Evolutionary conservation across 2,888 invertebrate genomes (phyloP).

Genomic region (Seira sanloemensis): DNA sequence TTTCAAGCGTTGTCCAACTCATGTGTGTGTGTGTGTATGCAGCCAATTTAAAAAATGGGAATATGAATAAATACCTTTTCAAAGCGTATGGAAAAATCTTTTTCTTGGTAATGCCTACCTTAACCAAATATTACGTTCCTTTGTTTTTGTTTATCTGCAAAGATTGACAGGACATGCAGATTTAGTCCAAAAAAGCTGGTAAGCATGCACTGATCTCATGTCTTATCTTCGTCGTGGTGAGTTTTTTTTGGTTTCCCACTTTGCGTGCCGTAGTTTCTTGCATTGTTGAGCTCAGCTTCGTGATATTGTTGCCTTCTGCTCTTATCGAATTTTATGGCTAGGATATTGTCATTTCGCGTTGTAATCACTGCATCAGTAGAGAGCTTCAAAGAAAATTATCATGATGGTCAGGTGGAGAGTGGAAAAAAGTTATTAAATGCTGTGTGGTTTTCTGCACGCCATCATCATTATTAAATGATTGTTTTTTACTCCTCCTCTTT

Average conservation of each 20-base stretch:
- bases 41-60: not conserved
- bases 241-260: conserved; percentile 15
- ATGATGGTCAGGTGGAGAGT: conserved; percentile 6
- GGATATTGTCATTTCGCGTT: conserved; percentile 10
- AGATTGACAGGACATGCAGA: conserved; percentile 10
- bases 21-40: not conserved
- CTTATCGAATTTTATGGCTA: not conserved
- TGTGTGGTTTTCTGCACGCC: conserved; percentile 4
- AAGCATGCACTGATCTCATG: conserved; percentile 52
- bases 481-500: conserved; percentile 7
- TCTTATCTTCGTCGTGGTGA: not conserved
- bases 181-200: conserved; percentile 7
- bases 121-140: conserved; percentile 11
- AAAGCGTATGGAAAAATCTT: not conserved
- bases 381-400: not conserved
- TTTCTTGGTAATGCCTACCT: not conserved
- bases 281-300: conserved; percentile 24
- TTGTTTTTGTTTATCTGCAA: conserved; percentile 33
- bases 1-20: conserved; percentile 5
- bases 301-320: conserved; percentile 28
- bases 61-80: not conserved
- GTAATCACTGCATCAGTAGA: not conserved
- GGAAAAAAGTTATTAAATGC: conserved; percentile 9
- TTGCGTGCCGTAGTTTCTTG: conserved; percentile 26
- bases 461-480: conserved; percentile 13